phyloP scores from a whole-genome alignment of 2,797 vertebrate genomes.

The Acanthurus lineatus region DNA sequence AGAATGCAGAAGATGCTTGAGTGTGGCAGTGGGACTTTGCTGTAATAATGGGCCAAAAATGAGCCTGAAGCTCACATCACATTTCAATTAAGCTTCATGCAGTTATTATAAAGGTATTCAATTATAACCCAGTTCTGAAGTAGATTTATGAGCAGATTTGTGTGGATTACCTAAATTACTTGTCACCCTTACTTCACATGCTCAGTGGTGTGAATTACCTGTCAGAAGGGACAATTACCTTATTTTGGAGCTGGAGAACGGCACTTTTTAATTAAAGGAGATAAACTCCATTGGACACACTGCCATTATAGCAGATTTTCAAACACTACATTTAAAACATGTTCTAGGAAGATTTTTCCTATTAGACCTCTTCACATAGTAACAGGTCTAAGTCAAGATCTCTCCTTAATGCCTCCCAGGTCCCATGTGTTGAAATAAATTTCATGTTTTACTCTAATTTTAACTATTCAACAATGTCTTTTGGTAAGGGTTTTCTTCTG shows the following conservation, averaged over 20 bases:
- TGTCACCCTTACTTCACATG: no score
- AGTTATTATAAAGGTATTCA: slow-evolving; percentile 10
- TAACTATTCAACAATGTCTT: no score
- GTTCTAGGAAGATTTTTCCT: background rate
- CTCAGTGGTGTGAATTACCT: background rate
- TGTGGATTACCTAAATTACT: background rate
- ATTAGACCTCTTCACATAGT: no score
- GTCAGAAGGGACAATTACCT: background rate
- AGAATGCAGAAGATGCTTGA: background rate
- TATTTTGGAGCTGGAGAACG: no score
- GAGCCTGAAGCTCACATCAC: slow-evolving; percentile 28
- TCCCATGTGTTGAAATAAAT: no score
- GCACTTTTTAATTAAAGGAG: no score
- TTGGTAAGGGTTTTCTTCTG: background rate
- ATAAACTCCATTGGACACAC: no score
- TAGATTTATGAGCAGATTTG: background rate
- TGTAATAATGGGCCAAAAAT: slow-evolving; percentile 24
- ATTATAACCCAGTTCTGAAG: slow-evolving; percentile 22
- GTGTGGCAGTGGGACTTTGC: background rate
- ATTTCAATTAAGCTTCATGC: slow-evolving; percentile 31
- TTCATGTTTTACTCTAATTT: no score
- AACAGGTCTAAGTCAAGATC: background rate
- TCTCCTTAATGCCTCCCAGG: background rate
- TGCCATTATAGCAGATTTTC: no score
- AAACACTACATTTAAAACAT: background rate